phyloP scores from a whole-genome alignment of 2,113 vertebrate genomes.

The Ameiurus melas region DNA sequence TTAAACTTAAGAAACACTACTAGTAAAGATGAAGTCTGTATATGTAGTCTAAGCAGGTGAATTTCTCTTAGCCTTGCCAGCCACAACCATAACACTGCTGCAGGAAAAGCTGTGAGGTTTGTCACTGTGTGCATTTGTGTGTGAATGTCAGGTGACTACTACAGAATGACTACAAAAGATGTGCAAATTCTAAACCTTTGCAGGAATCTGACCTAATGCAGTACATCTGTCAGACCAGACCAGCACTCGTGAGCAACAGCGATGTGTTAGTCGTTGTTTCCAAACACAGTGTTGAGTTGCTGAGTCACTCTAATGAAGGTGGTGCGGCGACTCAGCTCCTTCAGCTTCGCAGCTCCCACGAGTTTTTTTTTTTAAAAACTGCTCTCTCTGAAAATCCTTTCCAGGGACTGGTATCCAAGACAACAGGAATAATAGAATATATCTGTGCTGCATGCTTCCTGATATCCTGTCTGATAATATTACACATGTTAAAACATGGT shows the following conservation, averaged over 20 bases:
- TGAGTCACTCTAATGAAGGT: constrained; percentile 91
- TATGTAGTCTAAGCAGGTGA: neutral
- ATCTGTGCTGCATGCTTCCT: neutral
- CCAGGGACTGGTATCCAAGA: neutral
- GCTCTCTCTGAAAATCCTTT: neutral
- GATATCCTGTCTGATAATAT: neutral
- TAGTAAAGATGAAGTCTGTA: neutral
- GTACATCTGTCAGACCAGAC: neutral
- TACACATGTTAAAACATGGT: neutral
- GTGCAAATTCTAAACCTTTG: constrained; percentile 13
- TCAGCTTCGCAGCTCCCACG: constrained; percentile 85
- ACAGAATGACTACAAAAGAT: neutral
- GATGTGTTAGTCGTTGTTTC: constrained; percentile 64
- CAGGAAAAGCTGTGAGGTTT: neutral
- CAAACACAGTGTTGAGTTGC: constrained; percentile 84
- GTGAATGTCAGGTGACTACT: neutral
- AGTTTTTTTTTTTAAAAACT: neutral
- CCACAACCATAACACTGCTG: neutral
- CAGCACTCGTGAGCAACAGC: neutral
- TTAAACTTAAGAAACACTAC: neutral
- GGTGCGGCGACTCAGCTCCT: constrained; percentile 87
- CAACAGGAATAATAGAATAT: neutral
- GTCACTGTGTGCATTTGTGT: neutral
- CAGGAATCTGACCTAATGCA: neutral
- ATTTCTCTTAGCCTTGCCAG: neutral